Conservation (phyloP, 2,888 invertebrate species). For the Cryptocheilus praepositus region DNA sequence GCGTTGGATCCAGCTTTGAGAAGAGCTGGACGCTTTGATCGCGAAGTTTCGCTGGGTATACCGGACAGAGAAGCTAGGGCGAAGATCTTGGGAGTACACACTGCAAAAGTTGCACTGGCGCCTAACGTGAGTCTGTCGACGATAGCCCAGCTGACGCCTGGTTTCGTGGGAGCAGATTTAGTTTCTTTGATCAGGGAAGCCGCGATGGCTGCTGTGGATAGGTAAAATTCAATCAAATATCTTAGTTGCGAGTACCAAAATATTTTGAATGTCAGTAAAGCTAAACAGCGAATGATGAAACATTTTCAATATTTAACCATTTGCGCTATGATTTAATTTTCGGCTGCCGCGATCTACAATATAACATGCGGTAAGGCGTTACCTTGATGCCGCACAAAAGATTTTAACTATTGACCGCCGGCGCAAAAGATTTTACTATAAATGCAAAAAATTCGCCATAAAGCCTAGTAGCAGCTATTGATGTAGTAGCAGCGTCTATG, state of each 20-base stretch:
- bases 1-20: constrained; percentile 93
- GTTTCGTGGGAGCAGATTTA: constrained; percentile 97
- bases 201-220: constrained; percentile 89
- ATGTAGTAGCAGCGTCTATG: no score
- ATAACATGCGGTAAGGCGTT: no score
- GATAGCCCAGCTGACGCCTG: constrained; percentile 92
- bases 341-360: no score
- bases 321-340: no score
- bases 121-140: constrained; percentile 83
- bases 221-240: constrained; percentile 66
- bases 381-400: no score
- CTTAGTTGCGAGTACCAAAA: background rate
- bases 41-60: constrained; percentile 95
- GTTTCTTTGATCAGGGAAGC: constrained; percentile 91
- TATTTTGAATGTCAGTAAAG: background rate
- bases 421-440: no score
- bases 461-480: no score
- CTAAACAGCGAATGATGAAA: no score
- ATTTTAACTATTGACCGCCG: no score
- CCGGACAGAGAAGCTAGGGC: constrained; percentile 89
- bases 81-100: constrained; percentile 86
- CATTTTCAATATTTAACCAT: no score
- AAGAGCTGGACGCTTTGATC: constrained; percentile 93
- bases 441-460: no score
- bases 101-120: constrained; percentile 82